Percentiles rank a stretch among this genome's conserved stretches.
These are phyloP conservation scores for Sclerodermus sp. DNA, from an alignment of 2,888 invertebrate genomes.

Conservation along the genomic window DNA sequence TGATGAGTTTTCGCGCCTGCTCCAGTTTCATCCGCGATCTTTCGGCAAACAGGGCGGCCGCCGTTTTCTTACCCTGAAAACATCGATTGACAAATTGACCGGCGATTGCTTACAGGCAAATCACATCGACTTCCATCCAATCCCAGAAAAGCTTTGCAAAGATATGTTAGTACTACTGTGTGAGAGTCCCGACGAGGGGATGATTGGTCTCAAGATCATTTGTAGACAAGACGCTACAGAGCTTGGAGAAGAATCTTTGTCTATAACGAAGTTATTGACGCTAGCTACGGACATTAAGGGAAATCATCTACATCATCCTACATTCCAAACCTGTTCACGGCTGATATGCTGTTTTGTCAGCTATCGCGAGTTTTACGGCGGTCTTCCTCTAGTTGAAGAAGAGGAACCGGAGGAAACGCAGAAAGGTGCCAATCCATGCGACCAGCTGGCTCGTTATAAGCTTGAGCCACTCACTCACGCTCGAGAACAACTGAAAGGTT, in stretches of 20 bases:
- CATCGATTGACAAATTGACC: slow-evolving; percentile 3
- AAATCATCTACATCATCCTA: too few relatives aligned
- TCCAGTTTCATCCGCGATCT: slow-evolving; percentile 50
- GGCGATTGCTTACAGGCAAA: too few relatives aligned
- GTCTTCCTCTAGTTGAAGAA: slow-evolving; percentile 18
- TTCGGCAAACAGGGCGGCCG: slow-evolving; percentile 39
- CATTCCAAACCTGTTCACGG: too few relatives aligned
- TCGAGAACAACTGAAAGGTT: slow-evolving; percentile 48
- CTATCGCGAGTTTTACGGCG: slow-evolving; percentile 7
- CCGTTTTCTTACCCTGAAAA: slow-evolving; percentile 51
- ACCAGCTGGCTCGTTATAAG: slow-evolving; percentile 41
- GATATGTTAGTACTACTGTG: too few relatives aligned
- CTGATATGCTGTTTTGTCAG: neutral
- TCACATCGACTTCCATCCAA: too few relatives aligned
- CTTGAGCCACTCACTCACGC: slow-evolving; percentile 41
- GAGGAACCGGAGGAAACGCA: slow-evolving; percentile 34
- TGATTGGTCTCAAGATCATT: too few relatives aligned
- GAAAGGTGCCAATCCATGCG: slow-evolving; percentile 44
- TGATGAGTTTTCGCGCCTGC: slow-evolving; percentile 44
- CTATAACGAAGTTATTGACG: too few relatives aligned
- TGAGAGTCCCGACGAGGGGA: too few relatives aligned
- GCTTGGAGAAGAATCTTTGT: too few relatives aligned
- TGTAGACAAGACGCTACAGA: too few relatives aligned
- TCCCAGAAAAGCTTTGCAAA: too few relatives aligned
- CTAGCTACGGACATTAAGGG: too few relatives aligned